phyloP scores from a whole-genome alignment of 2,888 invertebrate species.

The Drosophila longiperda region DNA sequence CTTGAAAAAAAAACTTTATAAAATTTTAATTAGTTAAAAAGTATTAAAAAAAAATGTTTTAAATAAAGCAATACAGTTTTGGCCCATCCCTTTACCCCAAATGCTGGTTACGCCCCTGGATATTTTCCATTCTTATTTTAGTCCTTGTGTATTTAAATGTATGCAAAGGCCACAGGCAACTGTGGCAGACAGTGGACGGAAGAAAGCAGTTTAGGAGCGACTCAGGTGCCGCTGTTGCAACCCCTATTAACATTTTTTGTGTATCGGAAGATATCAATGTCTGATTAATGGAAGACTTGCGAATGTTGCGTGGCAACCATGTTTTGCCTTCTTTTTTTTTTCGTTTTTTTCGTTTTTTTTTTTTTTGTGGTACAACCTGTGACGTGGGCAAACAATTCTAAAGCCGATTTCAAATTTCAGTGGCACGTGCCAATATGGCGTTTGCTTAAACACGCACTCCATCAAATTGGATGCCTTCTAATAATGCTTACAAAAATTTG shows the following conservation, averaged over 20 bases:
- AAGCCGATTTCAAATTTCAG: constrained; percentile 42
- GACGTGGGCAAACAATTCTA: constrained; percentile 22
- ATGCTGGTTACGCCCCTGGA: not conserved
- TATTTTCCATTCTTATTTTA: constrained; percentile 36
- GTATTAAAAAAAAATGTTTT: not conserved
- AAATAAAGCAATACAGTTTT: not conserved
- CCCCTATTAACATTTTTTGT: constrained; percentile 53
- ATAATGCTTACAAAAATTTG: constrained; percentile 34
- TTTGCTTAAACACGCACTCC: constrained; percentile 9
- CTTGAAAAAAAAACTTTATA: not conserved
- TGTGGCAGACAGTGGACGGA: no score
- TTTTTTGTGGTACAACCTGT: not conserved
- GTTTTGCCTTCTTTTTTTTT: not conserved
- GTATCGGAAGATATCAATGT: constrained; percentile 69
- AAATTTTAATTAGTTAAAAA: not conserved
- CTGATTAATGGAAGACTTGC: constrained; percentile 63
- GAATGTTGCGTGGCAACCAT: constrained; percentile 31
- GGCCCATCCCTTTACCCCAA: not conserved
- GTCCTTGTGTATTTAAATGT: constrained; percentile 19
- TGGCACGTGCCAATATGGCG: constrained; percentile 34
- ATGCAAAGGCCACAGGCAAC: constrained; percentile 37
- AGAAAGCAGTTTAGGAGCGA: constrained; percentile 2
- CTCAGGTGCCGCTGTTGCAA: constrained; percentile 35
- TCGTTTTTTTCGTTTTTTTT: not conserved
- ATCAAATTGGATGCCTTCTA: constrained; percentile 6